A percentile compares a stretch with the other conserved stretches of the same genome.
Evolutionary conservation across 2,113 vertebrate genomes (phyloP).

Genomic region (Ginglymostoma cirratum): DNA sequence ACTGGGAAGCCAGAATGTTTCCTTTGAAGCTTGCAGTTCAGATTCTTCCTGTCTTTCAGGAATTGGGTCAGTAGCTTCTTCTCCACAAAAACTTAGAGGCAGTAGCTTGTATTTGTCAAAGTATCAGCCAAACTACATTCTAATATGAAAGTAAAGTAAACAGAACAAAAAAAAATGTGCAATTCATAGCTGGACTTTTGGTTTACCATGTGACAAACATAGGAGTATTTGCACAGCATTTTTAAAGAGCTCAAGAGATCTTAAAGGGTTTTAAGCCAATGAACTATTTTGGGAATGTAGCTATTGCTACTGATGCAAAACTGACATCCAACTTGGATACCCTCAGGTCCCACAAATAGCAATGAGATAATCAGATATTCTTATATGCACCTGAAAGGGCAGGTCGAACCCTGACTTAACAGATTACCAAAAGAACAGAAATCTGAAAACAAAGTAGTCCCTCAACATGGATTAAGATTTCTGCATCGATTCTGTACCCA

Average conservation of each 20-base stretch:
- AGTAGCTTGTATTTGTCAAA: background rate
- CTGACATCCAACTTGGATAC: background rate
- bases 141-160: background rate
- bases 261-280: background rate
- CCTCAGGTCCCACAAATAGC: background rate
- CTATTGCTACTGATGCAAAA: background rate
- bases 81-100: background rate
- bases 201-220: background rate
- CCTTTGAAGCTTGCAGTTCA: background rate
- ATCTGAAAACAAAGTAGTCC: background rate
- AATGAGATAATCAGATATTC: background rate
- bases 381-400: background rate
- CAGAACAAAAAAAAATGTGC: background rate
- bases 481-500: background rate
- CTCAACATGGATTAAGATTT: background rate
- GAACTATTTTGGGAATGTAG: background rate
- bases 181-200: background rate
- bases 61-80: background rate
- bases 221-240: background rate
- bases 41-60: background rate
- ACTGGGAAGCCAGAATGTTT: background rate
- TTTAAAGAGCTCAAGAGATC: background rate
- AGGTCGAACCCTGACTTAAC: background rate
- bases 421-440: background rate
- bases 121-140: background rate